Evolutionary conservation across 2,797 vertebrate species (phyloP), one percentile per base, ranked within the genome.

Genomic region (Gadopsis marmoratus): DNA sequence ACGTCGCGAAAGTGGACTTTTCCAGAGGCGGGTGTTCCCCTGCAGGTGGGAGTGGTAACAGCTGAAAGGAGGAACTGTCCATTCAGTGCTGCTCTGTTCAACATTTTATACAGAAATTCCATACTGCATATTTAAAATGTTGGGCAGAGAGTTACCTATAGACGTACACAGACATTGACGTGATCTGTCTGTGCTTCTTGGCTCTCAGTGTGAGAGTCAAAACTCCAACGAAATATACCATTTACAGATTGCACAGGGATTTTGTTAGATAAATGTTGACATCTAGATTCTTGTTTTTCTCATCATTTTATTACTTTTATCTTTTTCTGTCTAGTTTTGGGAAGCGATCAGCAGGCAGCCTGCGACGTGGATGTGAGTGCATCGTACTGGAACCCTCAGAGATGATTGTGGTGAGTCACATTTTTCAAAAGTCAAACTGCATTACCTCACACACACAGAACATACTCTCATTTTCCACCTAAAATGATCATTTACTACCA

Each of bases 351-450:
- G 97, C 97, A 0, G 98, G 97, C 91, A 99, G 98, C 92, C 96
- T 98, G 87, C 95, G 97, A 21, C 97, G 98, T 72, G 98, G 98
- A 91, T 99, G 97, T 93, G 98, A 99, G 94, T 99, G 98, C 95
- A 99, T 99, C 94, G 97, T 99, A 87, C 95, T 99, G 91, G 98
- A 99, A 91, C 97, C 98, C 68, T 99, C 98, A 82, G 98, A 99
- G 94, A 99, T 99, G 98, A 99, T 99, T 92, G 98, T 99, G 98
- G 98, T 99, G 95, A 98, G 98, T 94, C 53, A 0, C 12, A 2
- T 62, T 79, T 76, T 66, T 83, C 29, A 12, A 10, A 48, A 39
- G 60, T 82, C 29, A 67, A 60, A 78, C 17, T 26, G 2, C 45
- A 62, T 63, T 43, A 48, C 19, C 43, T n/a, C n/a, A 21, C 37